Conservation (phyloP, 2,113 vertebrate genomes). For the Sinocyclocheilus grahami region DNA sequence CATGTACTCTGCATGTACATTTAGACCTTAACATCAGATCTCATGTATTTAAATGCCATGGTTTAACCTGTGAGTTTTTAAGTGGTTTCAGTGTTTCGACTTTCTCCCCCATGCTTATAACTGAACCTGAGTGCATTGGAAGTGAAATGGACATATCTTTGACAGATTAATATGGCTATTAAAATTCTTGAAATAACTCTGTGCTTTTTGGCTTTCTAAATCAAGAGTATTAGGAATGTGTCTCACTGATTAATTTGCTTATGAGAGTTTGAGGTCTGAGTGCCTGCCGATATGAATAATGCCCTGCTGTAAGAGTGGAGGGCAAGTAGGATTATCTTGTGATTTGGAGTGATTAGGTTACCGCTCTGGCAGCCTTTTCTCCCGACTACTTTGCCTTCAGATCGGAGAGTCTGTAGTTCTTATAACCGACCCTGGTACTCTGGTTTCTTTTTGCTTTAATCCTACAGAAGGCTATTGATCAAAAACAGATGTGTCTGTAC, state of each 20-base stretch:
- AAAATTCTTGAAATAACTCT: slow-evolving; percentile 34
- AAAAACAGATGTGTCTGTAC: slow-evolving; percentile 71
- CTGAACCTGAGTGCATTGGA: not conserved
- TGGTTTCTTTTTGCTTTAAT: slow-evolving; percentile 60
- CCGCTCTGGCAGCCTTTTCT: slow-evolving; percentile 56
- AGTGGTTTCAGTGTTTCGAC: not conserved
- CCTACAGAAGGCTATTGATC: slow-evolving; percentile 61
- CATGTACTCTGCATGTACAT: slow-evolving; percentile 51
- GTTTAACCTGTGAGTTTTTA: slow-evolving; percentile 37
- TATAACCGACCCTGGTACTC: slow-evolving; percentile 58
- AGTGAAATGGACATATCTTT: slow-evolving; percentile 1
- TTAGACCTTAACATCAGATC: slow-evolving; percentile 29
- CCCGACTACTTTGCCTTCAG: slow-evolving; percentile 44
- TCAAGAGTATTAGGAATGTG: slow-evolving; percentile 38
- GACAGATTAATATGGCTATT: slow-evolving; percentile 11
- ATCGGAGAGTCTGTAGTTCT: slow-evolving; percentile 57
- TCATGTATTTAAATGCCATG: slow-evolving; percentile 10
- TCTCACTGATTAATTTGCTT: slow-evolving; percentile 44
- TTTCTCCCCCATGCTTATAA: not conserved
- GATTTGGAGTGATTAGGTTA: slow-evolving; percentile 60
- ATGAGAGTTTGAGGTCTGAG: slow-evolving; percentile 6
- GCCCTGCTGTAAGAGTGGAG: slow-evolving; percentile 40
- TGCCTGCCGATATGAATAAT: slow-evolving; percentile 40
- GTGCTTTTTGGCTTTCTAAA: slow-evolving; percentile 12
- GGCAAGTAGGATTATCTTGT: slow-evolving; percentile 52